Conservation (phyloP, 2,888 invertebrate genomes). For the Sturmia bella region DNA sequence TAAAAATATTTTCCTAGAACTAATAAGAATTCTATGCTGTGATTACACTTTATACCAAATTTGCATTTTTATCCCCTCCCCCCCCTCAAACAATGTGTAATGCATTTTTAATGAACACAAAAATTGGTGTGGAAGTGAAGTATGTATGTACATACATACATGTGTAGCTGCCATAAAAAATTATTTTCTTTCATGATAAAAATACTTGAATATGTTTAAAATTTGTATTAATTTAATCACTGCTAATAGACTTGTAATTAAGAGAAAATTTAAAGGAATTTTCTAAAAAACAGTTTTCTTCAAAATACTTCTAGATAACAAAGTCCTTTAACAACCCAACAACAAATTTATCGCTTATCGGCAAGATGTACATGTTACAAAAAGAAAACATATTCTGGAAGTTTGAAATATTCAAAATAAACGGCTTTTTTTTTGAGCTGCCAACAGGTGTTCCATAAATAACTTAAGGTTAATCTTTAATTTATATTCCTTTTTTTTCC, state of each 20-base stretch:
- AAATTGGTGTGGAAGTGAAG: neutral
- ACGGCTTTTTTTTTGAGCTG: neutral
- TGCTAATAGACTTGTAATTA: slow-evolving; percentile 32
- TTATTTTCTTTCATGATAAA: no score
- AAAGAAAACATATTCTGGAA: no score
- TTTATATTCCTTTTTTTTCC: no score
- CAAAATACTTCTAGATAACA: no score
- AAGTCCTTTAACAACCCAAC: no score
- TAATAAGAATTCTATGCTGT: no score
- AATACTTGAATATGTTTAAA: no score
- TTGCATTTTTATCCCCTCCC: neutral
- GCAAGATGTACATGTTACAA: no score
- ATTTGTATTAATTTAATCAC: slow-evolving; percentile 21
- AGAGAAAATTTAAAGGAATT: slow-evolving; percentile 24
- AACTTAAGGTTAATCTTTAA: neutral
- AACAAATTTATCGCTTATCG: no score
- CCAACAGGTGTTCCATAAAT: slow-evolving; percentile 34
- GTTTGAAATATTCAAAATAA: no score
- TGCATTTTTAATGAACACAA: slow-evolving; percentile 28
- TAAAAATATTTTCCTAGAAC: neutral
- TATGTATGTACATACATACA: neutral
- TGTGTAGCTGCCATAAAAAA: neutral
- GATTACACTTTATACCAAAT: neutral
- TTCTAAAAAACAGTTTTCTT: no score
- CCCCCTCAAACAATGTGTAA: slow-evolving; percentile 10